Evolutionary conservation across 23 tunicate genomes (phyloP), one percentile per base, ranked within the genome.

Genomic region (Oikopleura albicans): DNA sequence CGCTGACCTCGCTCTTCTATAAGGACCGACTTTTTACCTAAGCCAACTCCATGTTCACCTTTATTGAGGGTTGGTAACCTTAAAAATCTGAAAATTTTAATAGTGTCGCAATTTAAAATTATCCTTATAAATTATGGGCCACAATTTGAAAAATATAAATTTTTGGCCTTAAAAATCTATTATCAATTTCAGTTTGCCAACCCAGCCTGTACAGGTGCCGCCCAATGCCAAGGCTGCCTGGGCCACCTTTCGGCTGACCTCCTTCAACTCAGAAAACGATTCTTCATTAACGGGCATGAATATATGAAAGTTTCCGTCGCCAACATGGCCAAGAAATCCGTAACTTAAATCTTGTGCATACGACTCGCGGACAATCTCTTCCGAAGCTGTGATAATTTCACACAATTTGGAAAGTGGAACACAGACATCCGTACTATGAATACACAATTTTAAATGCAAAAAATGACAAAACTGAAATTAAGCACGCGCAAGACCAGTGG

Each of bases 261-360:
- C 79, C 31, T 71, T 71, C 34, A 71, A 4, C 37, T 71, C 34
- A 71, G 34, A 31, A 35, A 71, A 71, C 4, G 29, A 22, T 16
- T 71, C 79, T 2, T 71, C 34, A 71, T 71, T 71, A n/a, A 71
- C 79, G 4, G 79, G 79, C 34, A 71, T 27, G 31, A 71, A 71
- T 2, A 71, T 71, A 29, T 71, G 79, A 71, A 71, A 71, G 79
- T 71, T 71, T 71, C 79, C 79, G 34, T 71, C 79, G 2, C 79
- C 79, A 16, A 71, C 79, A n/a, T 71, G 79, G 31, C 79, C 79
- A 16, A 71, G 33, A 71, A 71, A 71, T 31, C 34, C 79, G 37
- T 12, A 71, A 16, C 4, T 31, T 29, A 49, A 49, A 22, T 29
- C 79, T 71, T 71, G 4, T 29, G 79, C 79, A 29, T 71, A 71